Base-by-base conservation (phyloP, 2,797 vertebrate species). In the Sciurus vulgaris region DNA sequence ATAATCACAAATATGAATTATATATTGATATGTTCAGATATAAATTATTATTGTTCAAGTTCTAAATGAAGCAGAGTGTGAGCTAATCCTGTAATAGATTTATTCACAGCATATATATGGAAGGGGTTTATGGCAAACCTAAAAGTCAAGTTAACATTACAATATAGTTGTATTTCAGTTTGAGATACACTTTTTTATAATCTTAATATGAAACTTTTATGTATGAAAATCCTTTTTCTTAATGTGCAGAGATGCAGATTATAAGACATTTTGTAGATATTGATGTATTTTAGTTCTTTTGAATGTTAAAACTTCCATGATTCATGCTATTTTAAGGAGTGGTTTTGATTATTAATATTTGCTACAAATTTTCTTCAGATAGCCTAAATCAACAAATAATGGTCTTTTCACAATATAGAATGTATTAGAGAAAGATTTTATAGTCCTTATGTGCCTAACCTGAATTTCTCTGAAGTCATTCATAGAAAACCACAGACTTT, bases 1-100 rank as follows among this genome's bases (percentile, higher is more conserved):
- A 86, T 87, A 96, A 86, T 14, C 38, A 86, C 74, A 85, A 83
- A 73, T 86, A 49, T 74, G 3, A 73, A 83, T 73, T 38, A 83
- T 70, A 83, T 54, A 35, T 73, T 85, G 78, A 86, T 90, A 83
- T 35, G 87, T 74, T 63, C 69, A 59, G 17, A 82, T 78, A 5
- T 33, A 85, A 82, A 93, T 96, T 85, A 88, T 51, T 87, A 14
- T 59, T 86, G 33, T 7, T 72, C 35, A 72, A 95, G 51, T 95
- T 86, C 44, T 95, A 94, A 92, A 93, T 44, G 85, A 92, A 85
- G 47, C 91, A 88, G 35, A 96, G 3, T 91, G 20, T 63, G 63
- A 96, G 47, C 10, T 70, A 74, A 95, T 85, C 67, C 44, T 91
- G 7, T 69, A 95, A 81, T 24, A 95, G 41, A 77, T 84, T 87